Percentiles rank a stretch among this genome's conserved stretches.
These are phyloP conservation scores for Sinosuthora webbiana DNA, from an alignment of 2,113 vertebrate genomes.

Conservation along the genomic window DNA sequence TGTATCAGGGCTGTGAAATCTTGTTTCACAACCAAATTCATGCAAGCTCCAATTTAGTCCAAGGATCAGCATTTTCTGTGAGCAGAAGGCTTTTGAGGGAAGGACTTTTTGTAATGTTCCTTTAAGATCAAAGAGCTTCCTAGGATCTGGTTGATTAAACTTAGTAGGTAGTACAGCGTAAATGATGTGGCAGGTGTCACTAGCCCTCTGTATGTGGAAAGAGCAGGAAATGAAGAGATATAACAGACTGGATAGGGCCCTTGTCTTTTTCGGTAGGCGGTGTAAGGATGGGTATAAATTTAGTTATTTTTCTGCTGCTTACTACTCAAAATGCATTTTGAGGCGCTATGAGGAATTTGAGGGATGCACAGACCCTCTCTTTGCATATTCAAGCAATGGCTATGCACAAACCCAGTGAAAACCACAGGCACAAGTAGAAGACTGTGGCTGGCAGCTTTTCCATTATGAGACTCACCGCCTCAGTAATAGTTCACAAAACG, in stretches of 20 bases:
- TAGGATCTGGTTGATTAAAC: not conserved
- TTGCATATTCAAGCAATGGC: not conserved
- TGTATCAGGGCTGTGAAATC: not conserved
- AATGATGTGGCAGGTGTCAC: not conserved
- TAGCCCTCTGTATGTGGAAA: not conserved
- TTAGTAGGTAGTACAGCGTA: fast-evolving
- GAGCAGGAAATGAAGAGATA: not conserved
- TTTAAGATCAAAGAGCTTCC: not conserved
- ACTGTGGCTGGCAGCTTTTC: not conserved
- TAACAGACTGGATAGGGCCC: not conserved
- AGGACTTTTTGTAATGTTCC: not conserved
- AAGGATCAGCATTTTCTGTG: not conserved
- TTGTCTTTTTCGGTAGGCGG: not conserved
- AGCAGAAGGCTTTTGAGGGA: not conserved
- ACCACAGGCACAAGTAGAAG: not conserved
- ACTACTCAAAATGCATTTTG: not conserved
- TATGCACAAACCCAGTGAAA: not conserved
- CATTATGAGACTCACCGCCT: not conserved
- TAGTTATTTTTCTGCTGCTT: not conserved
- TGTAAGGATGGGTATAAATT: not conserved
- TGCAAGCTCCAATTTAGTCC: not conserved
- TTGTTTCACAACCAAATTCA: not conserved
- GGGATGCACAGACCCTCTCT: not conserved
- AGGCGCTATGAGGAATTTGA: not conserved
- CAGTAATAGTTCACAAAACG: not conserved